Conservation (phyloP, 2,888 invertebrate genomes). For the Epirrhoe tristata region DNA sequence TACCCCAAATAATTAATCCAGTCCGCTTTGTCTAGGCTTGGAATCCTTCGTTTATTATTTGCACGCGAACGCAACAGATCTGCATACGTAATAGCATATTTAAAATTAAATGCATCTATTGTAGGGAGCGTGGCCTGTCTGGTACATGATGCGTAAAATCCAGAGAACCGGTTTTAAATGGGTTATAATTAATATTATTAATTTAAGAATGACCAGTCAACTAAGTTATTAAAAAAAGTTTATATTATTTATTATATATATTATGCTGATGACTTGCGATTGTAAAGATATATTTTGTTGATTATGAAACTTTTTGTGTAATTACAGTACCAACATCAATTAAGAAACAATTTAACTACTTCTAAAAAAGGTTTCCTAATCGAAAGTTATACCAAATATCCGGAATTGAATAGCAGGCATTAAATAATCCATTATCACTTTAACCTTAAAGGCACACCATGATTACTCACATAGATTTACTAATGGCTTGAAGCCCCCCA, state of each 20-base stretch:
- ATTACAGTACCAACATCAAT: too few species aligned
- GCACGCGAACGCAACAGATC: slow-evolving; percentile 68
- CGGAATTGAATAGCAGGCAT: too few species aligned
- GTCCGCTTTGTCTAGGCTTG: slow-evolving; percentile 73
- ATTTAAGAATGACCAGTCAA: slow-evolving; percentile 4
- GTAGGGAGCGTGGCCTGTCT: slow-evolving; percentile 47
- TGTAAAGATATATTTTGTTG: too few species aligned
- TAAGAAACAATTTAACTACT: not conserved
- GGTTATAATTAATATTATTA: slow-evolving; percentile 48
- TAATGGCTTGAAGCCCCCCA: slow-evolving; percentile 26
- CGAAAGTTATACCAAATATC: not conserved
- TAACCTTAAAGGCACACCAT: too few species aligned
- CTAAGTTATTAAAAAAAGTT: slow-evolving; percentile 5
- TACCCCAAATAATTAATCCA: slow-evolving; percentile 78
- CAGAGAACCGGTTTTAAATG: slow-evolving; percentile 54
- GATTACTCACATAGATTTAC: not conserved
- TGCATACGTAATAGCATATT: slow-evolving; percentile 70
- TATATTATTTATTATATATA: not conserved
- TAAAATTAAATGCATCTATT: slow-evolving; percentile 68
- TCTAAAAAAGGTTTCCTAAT: not conserved
- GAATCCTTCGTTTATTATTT: slow-evolving; percentile 65
- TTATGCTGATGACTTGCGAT: too few species aligned
- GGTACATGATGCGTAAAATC: slow-evolving; percentile 51
- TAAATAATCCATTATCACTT: too few species aligned
- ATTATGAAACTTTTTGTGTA: too few species aligned